Conservation (phyloP, 2,113 vertebrate genomes). For the Chlamydotis undulata region DNA sequence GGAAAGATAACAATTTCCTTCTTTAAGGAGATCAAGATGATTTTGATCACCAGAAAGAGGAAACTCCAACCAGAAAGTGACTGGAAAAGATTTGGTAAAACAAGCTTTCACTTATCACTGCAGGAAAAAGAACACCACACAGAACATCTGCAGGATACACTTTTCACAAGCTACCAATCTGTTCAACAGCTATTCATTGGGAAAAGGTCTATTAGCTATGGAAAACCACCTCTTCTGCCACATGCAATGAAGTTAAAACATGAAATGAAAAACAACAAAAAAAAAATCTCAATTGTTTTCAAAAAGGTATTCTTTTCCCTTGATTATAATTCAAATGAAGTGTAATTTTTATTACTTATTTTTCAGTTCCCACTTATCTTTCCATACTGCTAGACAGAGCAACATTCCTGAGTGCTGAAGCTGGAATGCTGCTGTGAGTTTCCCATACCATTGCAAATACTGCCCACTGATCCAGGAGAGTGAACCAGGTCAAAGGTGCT, state of each 20-base stretch:
- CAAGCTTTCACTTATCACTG: background rate
- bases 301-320: background rate
- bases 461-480: slow-evolving; percentile 50
- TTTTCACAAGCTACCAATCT: background rate
- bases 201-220: background rate
- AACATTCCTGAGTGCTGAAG: slow-evolving; percentile 38
- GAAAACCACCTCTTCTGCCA: background rate
- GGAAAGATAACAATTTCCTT: background rate
- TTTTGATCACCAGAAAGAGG: background rate
- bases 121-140: background rate
- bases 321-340: background rate
- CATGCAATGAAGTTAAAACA: background rate
- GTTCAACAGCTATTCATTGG: background rate
- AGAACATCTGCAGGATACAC: background rate
- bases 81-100: background rate
- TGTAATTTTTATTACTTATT: background rate
- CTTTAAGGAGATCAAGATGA: background rate
- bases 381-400: background rate
- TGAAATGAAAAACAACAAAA: background rate
- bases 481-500: slow-evolving; percentile 39
- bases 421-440: slow-evolving; percentile 46
- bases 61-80: background rate
- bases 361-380: slow-evolving; percentile 30
- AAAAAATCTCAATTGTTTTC: background rate
- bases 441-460: slow-evolving; percentile 30